Evolutionary conservation across 1,140 invertebrate genomes (phyloP), one percentile per base, ranked within the genome.

Genomic region (Drosophila bocki): DNA sequence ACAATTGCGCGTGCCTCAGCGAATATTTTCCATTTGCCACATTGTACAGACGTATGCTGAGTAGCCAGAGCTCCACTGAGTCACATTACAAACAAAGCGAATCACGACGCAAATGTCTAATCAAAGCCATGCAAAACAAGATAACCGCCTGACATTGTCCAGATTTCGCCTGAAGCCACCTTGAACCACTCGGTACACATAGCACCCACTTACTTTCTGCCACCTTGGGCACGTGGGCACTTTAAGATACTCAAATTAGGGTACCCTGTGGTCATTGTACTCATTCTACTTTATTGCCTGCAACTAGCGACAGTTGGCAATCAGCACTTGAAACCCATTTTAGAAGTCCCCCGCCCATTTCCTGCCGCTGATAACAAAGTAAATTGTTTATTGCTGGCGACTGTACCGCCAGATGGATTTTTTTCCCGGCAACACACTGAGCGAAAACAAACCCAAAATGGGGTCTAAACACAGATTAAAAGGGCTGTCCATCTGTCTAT

Each of bases 71-170:
- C 45, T 41, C 45, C 37, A 59, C 19, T 79, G 80, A 82, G 37
- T 83, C 80, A 84, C 35, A 64, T 80, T 84, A 69, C 81, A 72
- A 68, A 72, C 58, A 72, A 84, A 59, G 54, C 50, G 35, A 57
- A 44, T 42, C 2, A 26, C 63, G 35, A 53, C 82, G 82, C 82
- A 84, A 33, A 51, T 22, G 9, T 54, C 72, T 67, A 67, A 76
- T 76, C 72, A 33, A 53, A 54, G 41, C n/a, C 44, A 47, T 7
- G 19, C 32, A 48, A 44, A 56, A 59, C 69, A 50, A 65, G 78
- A 81, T 81, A 62, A 48, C 41, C 47, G 19, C 22, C 35, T 80
- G 59, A 47, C 71, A 41, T 56, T 32, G 59, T 33, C 29, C 26
- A 50, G 41, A 37, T 44, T 65, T 54, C 32, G 33, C 12, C 26